Evolutionary conservation across 2,888 invertebrate genomes (phyloP), one percentile per base, ranked within the genome.

Genomic region (Epirrhoe alternata): DNA sequence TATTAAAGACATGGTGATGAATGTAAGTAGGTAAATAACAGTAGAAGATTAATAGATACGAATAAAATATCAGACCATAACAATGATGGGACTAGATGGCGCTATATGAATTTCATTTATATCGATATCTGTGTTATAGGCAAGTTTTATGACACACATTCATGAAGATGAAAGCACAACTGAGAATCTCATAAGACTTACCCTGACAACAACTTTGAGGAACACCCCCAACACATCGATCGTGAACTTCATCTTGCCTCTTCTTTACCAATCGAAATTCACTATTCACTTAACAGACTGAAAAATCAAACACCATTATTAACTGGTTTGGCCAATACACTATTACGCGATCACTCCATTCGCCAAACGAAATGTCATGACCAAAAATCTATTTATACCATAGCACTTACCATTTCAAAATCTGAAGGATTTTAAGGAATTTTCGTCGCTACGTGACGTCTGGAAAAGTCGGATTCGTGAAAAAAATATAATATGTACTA

Each of bases 141-240:
- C 24, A 3, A 24, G 24, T 24, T 24, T 24, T 24, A 4, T 53
- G 7, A 52, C 2, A 53, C 42, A 38, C 1, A 53, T 33, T n/a
- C n/a, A n/a, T n/a, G n/a, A 12, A 17, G n/a, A 42, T 38, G 5
- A 45, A 6, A 47, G 47, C 47, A 47, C 16, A 16, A 45, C 12
- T n/a, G n/a, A 31, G 31, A 14, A 60, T 52, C 6, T 16, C 14
- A 8, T 52, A 42, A 12, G n/a, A 88, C 92, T 87, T 85, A 94
- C 94, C 91, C 82, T 92, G 77, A 94, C 78, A 57, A 94, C 94
- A 68, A 94, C 88, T 88, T 94, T 94, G 68, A 94, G 86, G 79
- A 94, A 93, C 72, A 94, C 87, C 68, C 94, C 94, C 84, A 94
- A 78, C 16, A 94, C 93, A 66, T 94, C 94, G 56, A 94, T 84